These are phyloP conservation scores for Psilanteris sp. DNA, from an alignment of 1,140 invertebrate species.

Conservation along the genomic window DNA sequence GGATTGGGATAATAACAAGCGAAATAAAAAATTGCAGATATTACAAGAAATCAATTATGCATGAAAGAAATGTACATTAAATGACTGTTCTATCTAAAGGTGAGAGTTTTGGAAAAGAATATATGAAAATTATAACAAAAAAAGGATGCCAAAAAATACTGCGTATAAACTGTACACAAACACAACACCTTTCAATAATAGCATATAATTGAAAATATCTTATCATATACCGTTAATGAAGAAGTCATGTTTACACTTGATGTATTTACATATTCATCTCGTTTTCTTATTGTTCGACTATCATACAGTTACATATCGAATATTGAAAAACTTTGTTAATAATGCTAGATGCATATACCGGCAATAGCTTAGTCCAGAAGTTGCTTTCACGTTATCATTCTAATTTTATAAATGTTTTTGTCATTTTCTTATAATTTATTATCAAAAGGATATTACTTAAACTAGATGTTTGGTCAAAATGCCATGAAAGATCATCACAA, in stretches of 20 bases:
- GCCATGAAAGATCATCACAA: no score
- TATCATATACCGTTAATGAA: conserved; percentile 63
- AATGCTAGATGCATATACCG: conserved; percentile 61
- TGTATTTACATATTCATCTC: conserved; percentile 65
- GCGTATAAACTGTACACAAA: conserved; percentile 56
- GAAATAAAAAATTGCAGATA: no score
- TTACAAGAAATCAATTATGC: no score
- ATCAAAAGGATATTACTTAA: conserved; percentile 59
- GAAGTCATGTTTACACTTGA: conserved; percentile 66
- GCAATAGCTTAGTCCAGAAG: conserved; percentile 66
- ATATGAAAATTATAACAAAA: no score
- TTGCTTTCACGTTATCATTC: conserved; percentile 1
- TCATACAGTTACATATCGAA: conserved; percentile 65
- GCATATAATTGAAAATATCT: conserved; percentile 67
- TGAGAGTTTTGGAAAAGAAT: no score
- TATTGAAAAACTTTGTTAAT: conserved; percentile 66
- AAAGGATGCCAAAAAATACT: no score
- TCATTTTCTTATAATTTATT: conserved; percentile 34
- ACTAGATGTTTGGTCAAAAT: conserved; percentile 20
- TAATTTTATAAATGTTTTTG: conserved; percentile 2
- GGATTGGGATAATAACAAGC: no score
- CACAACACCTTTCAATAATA: conserved; percentile 61
- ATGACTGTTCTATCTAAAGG: no score
- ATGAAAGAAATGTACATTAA: no score
- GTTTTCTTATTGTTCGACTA: conserved; percentile 49